phyloP scores from a whole-genome alignment of 2,797 vertebrate species.

The Sandelia bainsii region DNA sequence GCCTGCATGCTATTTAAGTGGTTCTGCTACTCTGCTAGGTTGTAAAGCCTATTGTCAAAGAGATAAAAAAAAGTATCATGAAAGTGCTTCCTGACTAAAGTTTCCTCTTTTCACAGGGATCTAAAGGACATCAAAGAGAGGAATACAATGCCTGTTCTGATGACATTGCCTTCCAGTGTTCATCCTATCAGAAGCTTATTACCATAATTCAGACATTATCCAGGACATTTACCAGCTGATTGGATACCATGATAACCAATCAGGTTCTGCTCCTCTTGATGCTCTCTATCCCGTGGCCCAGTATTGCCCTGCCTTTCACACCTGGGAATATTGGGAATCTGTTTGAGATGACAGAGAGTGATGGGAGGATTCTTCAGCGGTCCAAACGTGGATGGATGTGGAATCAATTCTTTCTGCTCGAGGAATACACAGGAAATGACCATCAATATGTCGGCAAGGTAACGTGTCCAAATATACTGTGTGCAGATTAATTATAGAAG shows the following conservation, averaged over 20 bases:
- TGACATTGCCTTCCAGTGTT: conserved; percentile 74
- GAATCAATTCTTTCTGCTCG: conserved; percentile 99
- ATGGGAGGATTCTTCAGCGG: conserved; percentile 88
- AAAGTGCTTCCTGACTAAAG: conserved; percentile 29
- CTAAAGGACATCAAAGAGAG: conserved; percentile 61
- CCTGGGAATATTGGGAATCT: conserved; percentile 84
- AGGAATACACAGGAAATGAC: conserved; percentile 96
- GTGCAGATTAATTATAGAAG: conserved; percentile 61
- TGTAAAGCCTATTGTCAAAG: conserved; percentile 7
- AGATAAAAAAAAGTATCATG: not conserved
- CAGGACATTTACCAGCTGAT: conserved; percentile 66
- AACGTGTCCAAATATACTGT: conserved; percentile 70
- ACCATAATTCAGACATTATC: conserved; percentile 74
- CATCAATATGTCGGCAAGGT: conserved; percentile 99
- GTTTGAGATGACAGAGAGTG: conserved; percentile 80
- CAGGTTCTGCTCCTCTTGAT: conserved; percentile 77
- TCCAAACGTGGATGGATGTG: conserved; percentile 98
- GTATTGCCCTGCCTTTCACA: conserved; percentile 74
- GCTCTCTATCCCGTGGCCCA: conserved; percentile 77
- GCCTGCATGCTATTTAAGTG: not conserved
- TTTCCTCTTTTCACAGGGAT: conserved; percentile 73
- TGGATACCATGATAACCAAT: conserved; percentile 86
- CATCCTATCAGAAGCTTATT: conserved; percentile 66
- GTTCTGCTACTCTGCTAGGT: not conserved
- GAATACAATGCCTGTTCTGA: conserved; percentile 84